Evolutionary conservation across 2,888 invertebrate genomes (phyloP).

Genomic region (Drosophila eohydei): DNA sequence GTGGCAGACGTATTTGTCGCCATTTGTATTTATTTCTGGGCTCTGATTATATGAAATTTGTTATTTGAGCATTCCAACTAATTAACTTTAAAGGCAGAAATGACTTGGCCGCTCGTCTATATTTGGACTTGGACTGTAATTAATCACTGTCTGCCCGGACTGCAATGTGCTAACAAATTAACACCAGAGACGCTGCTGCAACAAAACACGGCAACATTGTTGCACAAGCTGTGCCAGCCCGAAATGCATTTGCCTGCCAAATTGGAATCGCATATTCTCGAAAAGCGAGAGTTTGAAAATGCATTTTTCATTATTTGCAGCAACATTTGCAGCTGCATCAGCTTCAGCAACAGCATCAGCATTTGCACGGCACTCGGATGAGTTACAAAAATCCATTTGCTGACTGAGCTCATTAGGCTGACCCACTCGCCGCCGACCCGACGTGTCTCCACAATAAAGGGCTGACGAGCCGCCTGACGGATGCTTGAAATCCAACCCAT

Average conservation of each 20-base stretch:
- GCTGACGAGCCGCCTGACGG: slow-evolving; percentile 53
- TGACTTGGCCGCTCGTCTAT: slow-evolving; percentile 53
- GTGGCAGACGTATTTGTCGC: slow-evolving; percentile 1
- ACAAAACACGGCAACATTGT: slow-evolving; percentile 78
- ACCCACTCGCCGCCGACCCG: slow-evolving; percentile 33
- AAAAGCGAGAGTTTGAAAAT: slow-evolving; percentile 56
- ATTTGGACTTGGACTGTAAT: slow-evolving; percentile 61
- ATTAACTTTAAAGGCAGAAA: slow-evolving; percentile 70
- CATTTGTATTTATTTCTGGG: slow-evolving; percentile 14
- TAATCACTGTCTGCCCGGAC: slow-evolving; percentile 75
- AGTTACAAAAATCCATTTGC: slow-evolving; percentile 78
- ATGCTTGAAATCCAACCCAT: slow-evolving; percentile 59
- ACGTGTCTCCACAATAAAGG: slow-evolving; percentile 33
- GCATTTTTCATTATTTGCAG: slow-evolving; percentile 65
- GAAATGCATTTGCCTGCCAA: slow-evolving; percentile 68
- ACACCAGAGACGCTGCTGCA: slow-evolving; percentile 63
- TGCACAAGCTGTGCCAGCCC: slow-evolving; percentile 38
- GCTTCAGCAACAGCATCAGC: slow-evolving; percentile 29
- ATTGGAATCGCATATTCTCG: slow-evolving; percentile 59
- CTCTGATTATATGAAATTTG: slow-evolving; percentile 21
- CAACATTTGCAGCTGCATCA: slow-evolving; percentile 19
- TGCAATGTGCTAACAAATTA: slow-evolving; percentile 78
- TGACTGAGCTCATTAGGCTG: slow-evolving; percentile 70
- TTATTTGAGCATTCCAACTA: slow-evolving; percentile 66
- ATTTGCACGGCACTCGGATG: slow-evolving; percentile 58